Percentiles rank a stretch among this genome's conserved stretches.
Conservation (phyloP, 2,113 vertebrate species). For the Ornithorhynchus anatinus region DNA sequence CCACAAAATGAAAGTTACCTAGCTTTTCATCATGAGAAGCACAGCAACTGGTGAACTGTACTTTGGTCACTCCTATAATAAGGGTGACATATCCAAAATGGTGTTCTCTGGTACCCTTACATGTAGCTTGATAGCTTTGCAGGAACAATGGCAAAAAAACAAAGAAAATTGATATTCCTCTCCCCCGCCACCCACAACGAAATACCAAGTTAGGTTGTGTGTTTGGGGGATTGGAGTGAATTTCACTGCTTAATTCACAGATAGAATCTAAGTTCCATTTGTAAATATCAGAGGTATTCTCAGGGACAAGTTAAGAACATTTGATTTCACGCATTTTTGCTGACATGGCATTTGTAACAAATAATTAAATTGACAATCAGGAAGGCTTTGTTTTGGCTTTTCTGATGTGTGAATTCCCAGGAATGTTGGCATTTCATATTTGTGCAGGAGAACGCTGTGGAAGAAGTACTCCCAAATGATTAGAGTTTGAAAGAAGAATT, state of each 20-base stretch:
- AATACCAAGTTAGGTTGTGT: too few species aligned
- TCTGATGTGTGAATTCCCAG: constrained; percentile 12
- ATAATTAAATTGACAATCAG: constrained; percentile 31
- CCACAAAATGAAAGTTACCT: too few species aligned
- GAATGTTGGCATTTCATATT: constrained; percentile 41
- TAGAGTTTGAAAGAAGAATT: background rate
- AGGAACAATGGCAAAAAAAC: too few species aligned
- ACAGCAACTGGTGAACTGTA: too few species aligned
- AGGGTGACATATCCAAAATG: too few species aligned
- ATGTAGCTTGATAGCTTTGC: too few species aligned
- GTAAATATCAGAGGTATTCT: background rate
- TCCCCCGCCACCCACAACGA: too few species aligned
- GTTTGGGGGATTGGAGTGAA: background rate
- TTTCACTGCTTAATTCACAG: background rate
- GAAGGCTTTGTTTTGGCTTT: constrained; percentile 41
- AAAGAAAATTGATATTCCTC: too few species aligned
- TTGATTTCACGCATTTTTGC: constrained; percentile 27
- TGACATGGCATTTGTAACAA: constrained; percentile 20
- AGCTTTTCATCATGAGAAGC: too few species aligned
- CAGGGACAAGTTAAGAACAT: background rate
- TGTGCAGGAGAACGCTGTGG: constrained; percentile 46
- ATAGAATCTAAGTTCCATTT: background rate
- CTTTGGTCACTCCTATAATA: too few species aligned
- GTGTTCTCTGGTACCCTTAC: too few species aligned
- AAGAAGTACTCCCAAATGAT: constrained; percentile 31